These are phyloP conservation scores for Graphium colonna DNA, from an alignment of 2,888 invertebrate genomes.

Conservation along the genomic window DNA sequence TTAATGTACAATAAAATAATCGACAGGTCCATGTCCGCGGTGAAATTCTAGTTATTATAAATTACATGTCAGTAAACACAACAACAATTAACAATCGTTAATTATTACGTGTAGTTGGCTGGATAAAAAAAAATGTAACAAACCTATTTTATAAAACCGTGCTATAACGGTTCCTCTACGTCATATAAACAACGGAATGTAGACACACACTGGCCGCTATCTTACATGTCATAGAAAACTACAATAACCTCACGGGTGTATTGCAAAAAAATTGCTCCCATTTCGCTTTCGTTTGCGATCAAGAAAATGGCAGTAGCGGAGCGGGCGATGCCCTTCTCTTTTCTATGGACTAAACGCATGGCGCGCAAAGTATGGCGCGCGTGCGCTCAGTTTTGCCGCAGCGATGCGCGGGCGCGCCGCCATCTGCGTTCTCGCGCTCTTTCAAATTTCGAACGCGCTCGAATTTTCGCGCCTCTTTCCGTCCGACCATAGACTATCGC, in stretches of 20 bases:
- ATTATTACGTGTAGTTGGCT: too few relatives aligned
- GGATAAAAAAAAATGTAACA: too few relatives aligned
- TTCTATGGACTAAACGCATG: conserved; percentile 33
- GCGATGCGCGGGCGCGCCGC: conserved; percentile 71
- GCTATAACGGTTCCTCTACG: too few relatives aligned
- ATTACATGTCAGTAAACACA: too few relatives aligned
- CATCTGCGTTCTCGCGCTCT: conserved; percentile 50
- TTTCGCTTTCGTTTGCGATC: conserved; percentile 21
- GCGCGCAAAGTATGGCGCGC: conserved; percentile 34
- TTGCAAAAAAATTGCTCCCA: neutral
- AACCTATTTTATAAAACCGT: too few relatives aligned
- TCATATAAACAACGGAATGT: neutral
- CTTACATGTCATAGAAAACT: neutral
- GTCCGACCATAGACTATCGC: conserved; percentile 7
- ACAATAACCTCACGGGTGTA: conserved; percentile 5
- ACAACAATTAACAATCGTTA: too few relatives aligned
- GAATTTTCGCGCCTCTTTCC: conserved; percentile 17
- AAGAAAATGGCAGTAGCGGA: conserved; percentile 21
- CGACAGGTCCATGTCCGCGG: too few relatives aligned
- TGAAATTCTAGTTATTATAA: too few relatives aligned
- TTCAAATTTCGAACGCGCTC: conserved; percentile 42
- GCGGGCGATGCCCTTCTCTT: conserved; percentile 44
- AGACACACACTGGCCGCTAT: neutral
- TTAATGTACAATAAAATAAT: too few relatives aligned
- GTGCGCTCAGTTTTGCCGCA: conserved; percentile 54